Base-by-base conservation (phyloP, 1,140 invertebrate genomes). In the Trichonephila inaurata region DNA sequence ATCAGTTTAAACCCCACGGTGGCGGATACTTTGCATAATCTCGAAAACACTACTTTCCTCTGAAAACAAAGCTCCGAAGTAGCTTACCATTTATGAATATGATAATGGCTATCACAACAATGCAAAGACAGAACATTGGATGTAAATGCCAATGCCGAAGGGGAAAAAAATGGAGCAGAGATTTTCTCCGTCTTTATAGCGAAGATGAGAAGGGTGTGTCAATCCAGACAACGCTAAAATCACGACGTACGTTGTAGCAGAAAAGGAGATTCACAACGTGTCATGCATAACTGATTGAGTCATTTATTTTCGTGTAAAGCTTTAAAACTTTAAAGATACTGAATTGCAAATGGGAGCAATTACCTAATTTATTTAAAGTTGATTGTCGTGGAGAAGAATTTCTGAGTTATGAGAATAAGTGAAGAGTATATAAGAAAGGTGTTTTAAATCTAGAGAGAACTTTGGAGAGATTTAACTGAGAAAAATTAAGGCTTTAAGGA, bases 281-380 rank as follows among this genome's bases (percentile, higher is more conserved):
- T 77, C 69, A 77, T 77, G 28, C 69, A 77, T 77, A 77, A 77
- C 69, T 77, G 69, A 77, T 77, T 40, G 69, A 77, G 69, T 77
- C 69, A 77, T 77, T 77, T 77, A 77, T 77, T 77, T 77, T 77
- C 69, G 28, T 77, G 69, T 77, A 77, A 77, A 77, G 69, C 28
- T 28, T 77, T 77, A 77, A 77, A 77, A 77, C 69, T 77, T 77
- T 77, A 77, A 77, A 77, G 69, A 77, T 77, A 77, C 69, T 40
- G 69, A 77, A 77, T 77, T 77, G 69, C 69, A 77, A 77, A 77
- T 77, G 69, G 69, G 69, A 77, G 24, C 69, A 77, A 77, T 77
- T 77, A 77, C 69, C 69, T 77, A 77, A 77, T 77, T 77, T 77
- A 77, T 77, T 77, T 77, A 77, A 77, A 77, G 69, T 77, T 77